Conservation (phyloP, 2,113 vertebrate genomes). For the Oceanodroma tethys region DNA sequence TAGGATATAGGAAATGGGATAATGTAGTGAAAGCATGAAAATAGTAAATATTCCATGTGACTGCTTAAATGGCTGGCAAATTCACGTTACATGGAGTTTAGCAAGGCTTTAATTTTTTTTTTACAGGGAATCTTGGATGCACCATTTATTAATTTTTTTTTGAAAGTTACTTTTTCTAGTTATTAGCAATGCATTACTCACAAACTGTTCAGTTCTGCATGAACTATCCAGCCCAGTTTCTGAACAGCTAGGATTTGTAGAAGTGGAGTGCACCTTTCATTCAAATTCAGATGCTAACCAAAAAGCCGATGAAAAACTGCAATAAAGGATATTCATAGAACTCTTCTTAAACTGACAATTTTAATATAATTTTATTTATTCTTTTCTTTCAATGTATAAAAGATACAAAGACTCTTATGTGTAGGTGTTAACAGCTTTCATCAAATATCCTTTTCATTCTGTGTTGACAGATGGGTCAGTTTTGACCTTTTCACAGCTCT, state of each 20-base stretch:
- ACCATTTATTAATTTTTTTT: not conserved
- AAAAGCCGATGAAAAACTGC: not conserved
- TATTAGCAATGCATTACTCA: not conserved
- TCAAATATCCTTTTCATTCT: not conserved
- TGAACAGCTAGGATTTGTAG: not conserved
- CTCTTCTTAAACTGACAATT: not conserved
- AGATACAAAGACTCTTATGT: not conserved
- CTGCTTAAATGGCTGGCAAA: not conserved
- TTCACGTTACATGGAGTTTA: not conserved
- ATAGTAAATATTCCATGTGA: not conserved
- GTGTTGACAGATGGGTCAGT: not conserved
- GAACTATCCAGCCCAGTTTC: not conserved
- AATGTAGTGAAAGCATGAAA: not conserved
- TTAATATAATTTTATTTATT: not conserved
- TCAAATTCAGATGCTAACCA: not conserved
- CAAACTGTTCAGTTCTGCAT: not conserved
- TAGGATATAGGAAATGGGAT: not conserved
- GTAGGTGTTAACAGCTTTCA: not conserved
- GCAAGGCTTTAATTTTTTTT: not conserved
- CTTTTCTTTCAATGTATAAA: not conserved
- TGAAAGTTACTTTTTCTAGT: not conserved
- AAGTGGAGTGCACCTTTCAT: not conserved
- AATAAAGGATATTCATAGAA: not conserved
- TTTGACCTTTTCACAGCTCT: slow-evolving; percentile 10
- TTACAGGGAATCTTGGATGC: not conserved